Evolutionary conservation across 2,113 vertebrate genomes (phyloP).

Genomic region (Apeltes quadracus): DNA sequence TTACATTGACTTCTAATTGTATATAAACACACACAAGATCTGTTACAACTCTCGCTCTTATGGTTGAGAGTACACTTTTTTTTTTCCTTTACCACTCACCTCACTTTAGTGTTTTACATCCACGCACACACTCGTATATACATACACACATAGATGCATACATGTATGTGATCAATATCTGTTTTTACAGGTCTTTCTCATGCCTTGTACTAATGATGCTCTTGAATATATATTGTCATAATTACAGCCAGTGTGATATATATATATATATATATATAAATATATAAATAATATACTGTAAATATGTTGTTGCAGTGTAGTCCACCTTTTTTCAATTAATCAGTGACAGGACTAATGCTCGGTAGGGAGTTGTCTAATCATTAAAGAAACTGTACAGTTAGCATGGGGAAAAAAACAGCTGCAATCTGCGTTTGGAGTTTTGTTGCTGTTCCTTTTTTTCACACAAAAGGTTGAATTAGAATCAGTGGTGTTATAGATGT

Average conservation of each 20-base stretch:
- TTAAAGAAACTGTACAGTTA: slow-evolving; percentile 91
- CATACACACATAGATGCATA: background rate
- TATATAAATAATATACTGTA: slow-evolving; percentile 93
- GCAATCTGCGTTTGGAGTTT: slow-evolving; percentile 81
- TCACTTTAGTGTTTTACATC: slow-evolving; percentile 24
- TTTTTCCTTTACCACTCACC: background rate
- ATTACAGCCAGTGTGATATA: slow-evolving; percentile 81
- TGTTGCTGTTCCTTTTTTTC: slow-evolving; percentile 83
- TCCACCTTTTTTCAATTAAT: slow-evolving; percentile 88
- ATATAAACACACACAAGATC: slow-evolving; percentile 44
- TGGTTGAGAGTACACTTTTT: slow-evolving; percentile 21
- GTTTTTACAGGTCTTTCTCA: slow-evolving; percentile 76
- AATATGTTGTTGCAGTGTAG: slow-evolving; percentile 96
- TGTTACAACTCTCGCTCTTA: slow-evolving; percentile 53
- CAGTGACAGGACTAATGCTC: slow-evolving; percentile 93
- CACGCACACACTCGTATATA: slow-evolving; percentile 10
- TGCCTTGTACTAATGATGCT: slow-evolving; percentile 85
- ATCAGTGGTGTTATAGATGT: slow-evolving; percentile 91
- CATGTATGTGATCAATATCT: slow-evolving; percentile 58
- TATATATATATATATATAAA: slow-evolving; percentile 74
- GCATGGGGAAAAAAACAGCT: slow-evolving; percentile 82
- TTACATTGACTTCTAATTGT: slow-evolving; percentile 27
- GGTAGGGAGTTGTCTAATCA: slow-evolving; percentile 88
- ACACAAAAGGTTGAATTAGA: slow-evolving; percentile 88
- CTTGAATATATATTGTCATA: slow-evolving; percentile 81